These are phyloP conservation scores for Plutella xylostella DNA, from an alignment of 2,888 invertebrate species.

Conservation along the genomic window DNA sequence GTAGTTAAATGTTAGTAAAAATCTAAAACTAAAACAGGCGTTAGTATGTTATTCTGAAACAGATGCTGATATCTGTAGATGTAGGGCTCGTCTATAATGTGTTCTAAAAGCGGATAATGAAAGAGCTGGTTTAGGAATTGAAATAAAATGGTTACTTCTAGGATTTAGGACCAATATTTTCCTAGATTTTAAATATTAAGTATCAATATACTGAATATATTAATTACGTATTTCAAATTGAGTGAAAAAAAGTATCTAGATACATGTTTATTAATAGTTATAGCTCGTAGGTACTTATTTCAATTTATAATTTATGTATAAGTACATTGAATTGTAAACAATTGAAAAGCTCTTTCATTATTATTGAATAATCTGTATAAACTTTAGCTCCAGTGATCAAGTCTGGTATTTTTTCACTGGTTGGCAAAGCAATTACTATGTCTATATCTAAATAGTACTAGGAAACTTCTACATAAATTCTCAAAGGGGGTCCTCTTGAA, in stretches of 20 bases:
- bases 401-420: slow-evolving; percentile 37
- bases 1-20: slow-evolving; percentile 32
- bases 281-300: too few species aligned
- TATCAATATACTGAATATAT: neutral
- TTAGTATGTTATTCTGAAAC: too few species aligned
- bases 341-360: slow-evolving; percentile 22
- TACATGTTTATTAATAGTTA: too few species aligned
- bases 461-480: too few species aligned
- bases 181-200: neutral
- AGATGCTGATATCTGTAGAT: too few species aligned
- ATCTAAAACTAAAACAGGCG: slow-evolving; percentile 26
- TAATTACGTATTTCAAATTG: too few species aligned
- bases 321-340: neutral
- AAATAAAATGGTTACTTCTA: slow-evolving; percentile 6
- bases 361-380: too few species aligned
- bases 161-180: neutral
- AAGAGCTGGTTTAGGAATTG: slow-evolving; percentile 28
- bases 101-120: slow-evolving; percentile 42
- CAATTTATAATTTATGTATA: too few species aligned
- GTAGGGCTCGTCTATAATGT: slow-evolving; percentile 46
- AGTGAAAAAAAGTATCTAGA: too few species aligned
- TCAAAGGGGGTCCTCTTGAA: too few species aligned
- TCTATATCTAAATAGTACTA: too few species aligned
- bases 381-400: slow-evolving; percentile 37
- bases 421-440: slow-evolving; percentile 49